Percentiles rank a stretch among this genome's conserved stretches.
These are phyloP conservation scores for Aspidoscelis tigris DNA, from an alignment of 2,113 vertebrate species.

Conservation along the genomic window DNA sequence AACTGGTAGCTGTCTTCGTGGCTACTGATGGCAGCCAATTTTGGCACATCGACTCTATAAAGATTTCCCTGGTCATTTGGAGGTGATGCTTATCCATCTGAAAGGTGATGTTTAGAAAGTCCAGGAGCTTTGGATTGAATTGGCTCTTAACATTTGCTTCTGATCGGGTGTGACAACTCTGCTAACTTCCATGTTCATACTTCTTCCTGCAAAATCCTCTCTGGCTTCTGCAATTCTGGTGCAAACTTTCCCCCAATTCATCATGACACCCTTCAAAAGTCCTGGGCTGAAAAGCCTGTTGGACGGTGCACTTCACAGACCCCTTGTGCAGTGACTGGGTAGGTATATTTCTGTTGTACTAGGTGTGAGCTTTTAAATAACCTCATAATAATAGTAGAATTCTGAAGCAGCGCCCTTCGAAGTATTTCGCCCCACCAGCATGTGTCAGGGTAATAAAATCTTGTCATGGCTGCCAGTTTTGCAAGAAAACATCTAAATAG, in stretches of 20 bases:
- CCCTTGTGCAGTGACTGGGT: no score
- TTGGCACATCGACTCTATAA: background rate
- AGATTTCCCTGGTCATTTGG: background rate
- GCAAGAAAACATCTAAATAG: background rate
- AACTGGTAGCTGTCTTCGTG: background rate
- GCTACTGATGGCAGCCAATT: background rate
- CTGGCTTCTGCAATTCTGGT: no score
- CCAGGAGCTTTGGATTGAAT: background rate
- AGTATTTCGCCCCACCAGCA: background rate
- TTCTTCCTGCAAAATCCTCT: no score
- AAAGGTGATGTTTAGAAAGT: background rate
- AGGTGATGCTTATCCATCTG: background rate
- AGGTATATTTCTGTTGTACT: no score
- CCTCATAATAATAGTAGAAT: background rate
- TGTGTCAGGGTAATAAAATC: background rate
- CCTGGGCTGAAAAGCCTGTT: no score
- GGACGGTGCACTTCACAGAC: no score
- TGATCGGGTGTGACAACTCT: no score
- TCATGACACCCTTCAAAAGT: no score
- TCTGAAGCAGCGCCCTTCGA: background rate
- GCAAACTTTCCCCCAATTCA: no score
- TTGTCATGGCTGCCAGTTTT: background rate
- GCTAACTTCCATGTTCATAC: no score
- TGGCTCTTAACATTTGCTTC: background rate
- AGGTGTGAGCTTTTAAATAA: no score